A percentile compares a stretch with the other conserved stretches of the same genome.
Conservation (phyloP, 2,113 vertebrate genomes). For the Dromiciops gliroides region DNA sequence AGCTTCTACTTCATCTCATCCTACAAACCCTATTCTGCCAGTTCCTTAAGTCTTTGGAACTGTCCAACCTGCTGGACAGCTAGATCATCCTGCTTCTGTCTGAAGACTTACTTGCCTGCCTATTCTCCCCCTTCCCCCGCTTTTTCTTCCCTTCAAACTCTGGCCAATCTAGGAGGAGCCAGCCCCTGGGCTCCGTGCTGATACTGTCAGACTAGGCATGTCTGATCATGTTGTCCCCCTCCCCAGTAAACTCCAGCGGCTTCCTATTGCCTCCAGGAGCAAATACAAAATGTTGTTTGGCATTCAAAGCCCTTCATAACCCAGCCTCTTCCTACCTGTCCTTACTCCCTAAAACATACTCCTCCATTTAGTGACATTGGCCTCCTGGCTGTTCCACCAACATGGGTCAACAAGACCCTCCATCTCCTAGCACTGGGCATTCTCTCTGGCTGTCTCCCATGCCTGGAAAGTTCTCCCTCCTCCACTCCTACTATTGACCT, state of each 20-base stretch:
- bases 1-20: neutral
- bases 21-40: neutral
- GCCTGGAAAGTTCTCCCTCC: neutral
- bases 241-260: neutral
- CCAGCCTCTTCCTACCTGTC: neutral
- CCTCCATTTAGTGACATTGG: neutral
- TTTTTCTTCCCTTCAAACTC: neutral
- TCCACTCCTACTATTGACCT: neutral
- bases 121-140: neutral
- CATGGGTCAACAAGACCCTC: neutral
- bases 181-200: neutral
- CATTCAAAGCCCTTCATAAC: neutral
- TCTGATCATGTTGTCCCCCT: neutral
- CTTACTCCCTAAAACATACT: neutral
- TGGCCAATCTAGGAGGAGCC: neutral
- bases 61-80: neutral
- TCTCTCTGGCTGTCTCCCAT: neutral
- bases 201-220: neutral
- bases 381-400: neutral
- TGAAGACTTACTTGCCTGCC: neutral
- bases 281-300: neutral
- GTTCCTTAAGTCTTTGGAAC: neutral
- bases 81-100: neutral
- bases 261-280: neutral
- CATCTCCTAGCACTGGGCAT: neutral